Conservation (phyloP, 2,797 vertebrate species). For the Eurystomus glaucurus region DNA sequence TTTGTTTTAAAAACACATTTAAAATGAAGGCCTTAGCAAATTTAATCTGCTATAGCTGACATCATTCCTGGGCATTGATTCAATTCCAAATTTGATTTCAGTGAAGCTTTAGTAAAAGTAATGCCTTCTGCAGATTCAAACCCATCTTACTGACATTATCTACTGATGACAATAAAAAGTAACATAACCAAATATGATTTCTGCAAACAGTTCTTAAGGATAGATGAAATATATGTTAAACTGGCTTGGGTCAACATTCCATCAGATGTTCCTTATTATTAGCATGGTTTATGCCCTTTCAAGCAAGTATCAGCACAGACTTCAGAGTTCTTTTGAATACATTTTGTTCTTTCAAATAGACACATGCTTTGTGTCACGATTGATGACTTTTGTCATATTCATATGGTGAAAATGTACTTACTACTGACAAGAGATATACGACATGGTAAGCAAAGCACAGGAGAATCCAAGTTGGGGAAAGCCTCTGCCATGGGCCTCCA, state of each 20-base stretch:
- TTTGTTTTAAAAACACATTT: constrained; percentile 62
- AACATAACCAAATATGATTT: constrained; percentile 43
- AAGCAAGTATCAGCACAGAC: not conserved
- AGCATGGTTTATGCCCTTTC: not conserved
- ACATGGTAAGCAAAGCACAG: not conserved
- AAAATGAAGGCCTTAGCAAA: constrained; percentile 63
- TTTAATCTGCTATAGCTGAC: constrained; percentile 68
- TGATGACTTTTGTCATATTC: not conserved
- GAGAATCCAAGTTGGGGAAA: not conserved
- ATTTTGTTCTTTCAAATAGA: not conserved
- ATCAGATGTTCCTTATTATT: not conserved
- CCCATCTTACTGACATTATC: constrained; percentile 40
- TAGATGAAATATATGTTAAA: not conserved
- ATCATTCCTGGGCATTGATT: constrained; percentile 67
- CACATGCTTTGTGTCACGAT: not conserved
- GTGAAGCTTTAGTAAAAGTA: constrained; percentile 57
- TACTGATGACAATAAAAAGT: constrained; percentile 32
- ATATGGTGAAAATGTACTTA: not conserved
- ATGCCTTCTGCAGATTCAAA: constrained; percentile 65
- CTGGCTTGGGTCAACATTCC: not conserved
- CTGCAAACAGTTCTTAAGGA: constrained; percentile 34
- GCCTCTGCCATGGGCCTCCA: not conserved
- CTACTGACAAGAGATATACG: not conserved
- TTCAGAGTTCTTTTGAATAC: not conserved
- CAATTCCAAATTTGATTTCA: constrained; percentile 76